Base-by-base conservation (phyloP, 1,140 invertebrate genomes). In the Arctopsyche grandis region DNA sequence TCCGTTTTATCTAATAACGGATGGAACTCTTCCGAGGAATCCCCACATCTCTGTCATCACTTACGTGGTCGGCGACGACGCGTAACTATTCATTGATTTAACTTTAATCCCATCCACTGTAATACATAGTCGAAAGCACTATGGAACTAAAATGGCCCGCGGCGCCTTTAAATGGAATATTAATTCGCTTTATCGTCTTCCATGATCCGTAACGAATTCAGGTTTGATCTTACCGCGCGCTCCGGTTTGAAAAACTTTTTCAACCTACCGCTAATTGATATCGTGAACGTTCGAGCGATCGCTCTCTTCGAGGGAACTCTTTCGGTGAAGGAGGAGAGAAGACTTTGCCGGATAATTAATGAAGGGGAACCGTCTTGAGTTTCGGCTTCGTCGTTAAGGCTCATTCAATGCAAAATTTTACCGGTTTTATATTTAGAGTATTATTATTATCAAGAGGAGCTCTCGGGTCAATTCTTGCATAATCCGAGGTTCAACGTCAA, bases 151-250 rank as follows among this genome's bases (percentile, higher is more conserved):
- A 66, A 66, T 24, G 21, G 63, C 63, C 63, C 9, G 63, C 63
- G 71, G 71, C 71, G 71, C 21, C 48, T 29, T 46, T 48, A 56
- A 74, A 74, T 74, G 71, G 71, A 74, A 74, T 74, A 74, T 74
- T 74, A 74, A 74, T 74, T 74, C 48, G 48, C 48, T 74, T 74
- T 74, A 74, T 74, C 44, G 71, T 52, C 48, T 74, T 73, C 44
- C 16, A 48, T 56, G 71, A 56, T 74, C 71, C 71, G 48, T 74
- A 74, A 74, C 71, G 43, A 46, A 74, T 74, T 74, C 24, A 7
- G 16, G n/a, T 56, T 74, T 46, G 71, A 74, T 74, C 71, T 74
- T 22, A 48, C 71, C 29, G 29, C 29, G 29, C 29, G 29, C 29
- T 38, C 29, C 29, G 29, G 29, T 38, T 38, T 38, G 29, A 38